A percentile compares a stretch with the other conserved stretches of the same genome.
phyloP scores from a whole-genome alignment of 2,797 vertebrate genomes.

The Melanotaenia maccullochi region DNA sequence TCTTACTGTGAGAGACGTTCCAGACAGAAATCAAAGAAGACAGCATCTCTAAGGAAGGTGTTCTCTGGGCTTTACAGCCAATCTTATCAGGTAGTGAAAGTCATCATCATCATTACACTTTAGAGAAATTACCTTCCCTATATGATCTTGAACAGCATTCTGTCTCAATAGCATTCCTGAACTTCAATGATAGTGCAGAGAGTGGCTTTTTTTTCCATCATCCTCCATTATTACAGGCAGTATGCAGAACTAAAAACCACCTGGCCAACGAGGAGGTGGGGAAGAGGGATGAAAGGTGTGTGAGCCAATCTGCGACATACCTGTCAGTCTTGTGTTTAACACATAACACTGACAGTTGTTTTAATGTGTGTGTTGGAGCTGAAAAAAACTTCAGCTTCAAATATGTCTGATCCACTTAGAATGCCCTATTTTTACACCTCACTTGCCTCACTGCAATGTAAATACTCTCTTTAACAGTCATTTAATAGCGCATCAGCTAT shows the following conservation, averaged over 20 bases:
- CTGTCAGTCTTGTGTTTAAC: conserved; percentile 60
- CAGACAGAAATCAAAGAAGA: conserved; percentile 69
- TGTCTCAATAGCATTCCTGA: conserved; percentile 47
- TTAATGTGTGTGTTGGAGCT: conserved; percentile 27
- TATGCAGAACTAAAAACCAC: conserved; percentile 66
- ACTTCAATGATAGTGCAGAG: conserved; percentile 43
- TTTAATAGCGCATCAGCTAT: background rate
- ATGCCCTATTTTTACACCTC: background rate
- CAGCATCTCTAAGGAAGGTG: conserved; percentile 33
- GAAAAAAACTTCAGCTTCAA: conserved; percentile 6
- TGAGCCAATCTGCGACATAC: conserved; percentile 56
- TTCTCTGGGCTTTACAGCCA: conserved; percentile 12
- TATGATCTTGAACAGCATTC: conserved; percentile 11
- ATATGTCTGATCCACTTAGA: background rate
- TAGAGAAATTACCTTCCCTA: conserved; percentile 36
- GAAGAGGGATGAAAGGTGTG: conserved; percentile 27
- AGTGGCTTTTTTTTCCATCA: conserved; percentile 11
- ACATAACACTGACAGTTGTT: conserved; percentile 46
- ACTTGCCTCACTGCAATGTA: background rate
- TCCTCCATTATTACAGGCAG: conserved; percentile 54
- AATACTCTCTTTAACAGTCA: background rate
- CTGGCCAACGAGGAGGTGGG: conserved; percentile 51
- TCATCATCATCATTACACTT: conserved; percentile 34
- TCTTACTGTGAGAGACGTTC: conserved; percentile 68
- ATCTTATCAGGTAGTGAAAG: conserved; percentile 55